These are phyloP conservation scores for zebrafish (Danio rerio) DNA, from an alignment of 2,113 vertebrate genomes.

Conservation along the genomic window DNA sequence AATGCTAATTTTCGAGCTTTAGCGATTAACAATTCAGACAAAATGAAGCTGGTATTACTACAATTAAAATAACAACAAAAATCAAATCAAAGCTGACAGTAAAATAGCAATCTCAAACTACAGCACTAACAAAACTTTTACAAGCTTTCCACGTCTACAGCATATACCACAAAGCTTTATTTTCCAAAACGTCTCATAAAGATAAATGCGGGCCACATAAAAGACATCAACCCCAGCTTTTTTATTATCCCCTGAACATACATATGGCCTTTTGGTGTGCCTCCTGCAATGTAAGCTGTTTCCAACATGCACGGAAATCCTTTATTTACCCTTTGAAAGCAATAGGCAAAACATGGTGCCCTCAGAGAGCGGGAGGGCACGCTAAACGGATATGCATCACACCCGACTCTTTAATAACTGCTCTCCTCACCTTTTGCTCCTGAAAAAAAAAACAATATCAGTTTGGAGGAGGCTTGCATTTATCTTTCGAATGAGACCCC, in stretches of 20 bases:
- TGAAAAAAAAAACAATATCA: slow-evolving; percentile 64
- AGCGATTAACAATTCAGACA: neutral
- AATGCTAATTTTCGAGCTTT: neutral
- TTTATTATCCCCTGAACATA: slow-evolving; percentile 18
- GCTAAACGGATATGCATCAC: slow-evolving; percentile 23
- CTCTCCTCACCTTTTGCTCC: slow-evolving; percentile 19
- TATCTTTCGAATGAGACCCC: slow-evolving; percentile 65
- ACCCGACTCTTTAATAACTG: slow-evolving; percentile 35
- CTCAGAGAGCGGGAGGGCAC: neutral
- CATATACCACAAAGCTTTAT: slow-evolving; percentile 5
- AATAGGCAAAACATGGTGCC: slow-evolving; percentile 16
- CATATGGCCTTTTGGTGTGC: neutral
- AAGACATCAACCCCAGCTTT: neutral
- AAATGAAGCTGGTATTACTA: neutral
- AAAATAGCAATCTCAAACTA: neutral
- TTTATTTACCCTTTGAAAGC: slow-evolving; percentile 28
- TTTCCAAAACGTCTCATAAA: neutral
- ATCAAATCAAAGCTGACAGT: neutral
- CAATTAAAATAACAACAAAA: neutral
- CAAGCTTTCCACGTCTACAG: neutral
- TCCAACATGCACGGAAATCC: slow-evolving; percentile 16
- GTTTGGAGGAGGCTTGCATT: slow-evolving; percentile 67
- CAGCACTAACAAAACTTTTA: neutral
- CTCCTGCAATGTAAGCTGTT: slow-evolving; percentile 27
- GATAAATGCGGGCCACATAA: slow-evolving; percentile 16